A percentile compares a stretch with the other conserved stretches of the same genome.
These are phyloP conservation scores for Oceanites oceanicus DNA, from an alignment of 2,113 vertebrate genomes.

Conservation along the genomic window DNA sequence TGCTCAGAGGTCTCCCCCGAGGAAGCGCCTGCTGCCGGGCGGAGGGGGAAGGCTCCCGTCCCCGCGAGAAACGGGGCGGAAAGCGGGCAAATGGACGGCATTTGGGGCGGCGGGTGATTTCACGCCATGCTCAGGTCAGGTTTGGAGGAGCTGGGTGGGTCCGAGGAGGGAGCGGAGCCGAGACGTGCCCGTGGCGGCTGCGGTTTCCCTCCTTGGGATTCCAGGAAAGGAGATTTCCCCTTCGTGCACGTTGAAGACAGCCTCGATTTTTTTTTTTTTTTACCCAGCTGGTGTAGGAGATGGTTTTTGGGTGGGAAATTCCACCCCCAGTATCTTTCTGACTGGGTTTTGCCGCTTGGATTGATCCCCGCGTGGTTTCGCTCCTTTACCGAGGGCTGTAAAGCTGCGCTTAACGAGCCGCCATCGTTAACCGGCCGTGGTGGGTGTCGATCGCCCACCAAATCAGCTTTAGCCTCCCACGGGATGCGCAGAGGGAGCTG, in stretches of 20 bases:
- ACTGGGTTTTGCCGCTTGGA: fast-evolving
- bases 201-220: fast-evolving
- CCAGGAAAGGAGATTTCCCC: not conserved
- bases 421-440: not conserved
- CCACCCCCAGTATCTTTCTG: fast-evolving
- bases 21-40: not conserved
- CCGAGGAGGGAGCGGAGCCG: not conserved
- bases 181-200: fast-evolving
- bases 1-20: not conserved
- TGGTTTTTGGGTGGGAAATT: not conserved
- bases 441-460: not conserved
- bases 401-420: not conserved
- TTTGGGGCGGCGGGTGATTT: not conserved
- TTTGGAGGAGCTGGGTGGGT: not conserved
- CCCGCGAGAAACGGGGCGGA: fast-evolving
- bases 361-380: not conserved
- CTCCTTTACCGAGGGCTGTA: not conserved
- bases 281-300: not conserved
- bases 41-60: fast-evolving
- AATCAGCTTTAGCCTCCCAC: fast-evolving
- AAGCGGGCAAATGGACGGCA: fast-evolving
- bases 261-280: not conserved
- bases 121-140: fast-evolving
- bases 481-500: not conserved
- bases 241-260: fast-evolving